A percentile compares a stretch with the other conserved stretches of the same genome.
Conservation (phyloP, 2,113 vertebrate genomes). For the Eurystomus gularis region DNA sequence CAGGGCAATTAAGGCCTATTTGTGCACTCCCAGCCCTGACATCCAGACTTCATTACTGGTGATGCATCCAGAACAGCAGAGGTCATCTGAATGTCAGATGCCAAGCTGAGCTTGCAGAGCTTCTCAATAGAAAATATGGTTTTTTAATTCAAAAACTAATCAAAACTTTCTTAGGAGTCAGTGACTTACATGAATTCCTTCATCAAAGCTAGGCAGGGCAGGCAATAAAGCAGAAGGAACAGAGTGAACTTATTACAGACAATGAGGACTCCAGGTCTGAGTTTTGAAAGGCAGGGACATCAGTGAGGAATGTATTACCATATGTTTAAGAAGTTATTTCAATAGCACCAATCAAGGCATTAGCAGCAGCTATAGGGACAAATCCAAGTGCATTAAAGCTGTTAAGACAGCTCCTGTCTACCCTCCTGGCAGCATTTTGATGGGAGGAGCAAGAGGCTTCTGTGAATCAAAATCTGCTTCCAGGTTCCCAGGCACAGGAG, state of each 20-base stretch:
- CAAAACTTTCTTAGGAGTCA: neutral
- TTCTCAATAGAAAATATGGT: neutral
- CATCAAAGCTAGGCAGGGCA: slow-evolving; percentile 6
- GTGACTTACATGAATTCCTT: neutral
- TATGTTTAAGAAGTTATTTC: slow-evolving; percentile 41
- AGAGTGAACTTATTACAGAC: slow-evolving; percentile 35
- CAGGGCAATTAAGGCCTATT: neutral
- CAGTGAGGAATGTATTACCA: slow-evolving; percentile 40
- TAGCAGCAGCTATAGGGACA: slow-evolving; percentile 37
- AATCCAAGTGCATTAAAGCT: slow-evolving; percentile 36
- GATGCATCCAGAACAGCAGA: neutral
- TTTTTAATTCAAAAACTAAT: slow-evolving; percentile 20
- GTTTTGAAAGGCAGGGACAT: slow-evolving; percentile 26
- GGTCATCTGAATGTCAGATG: neutral
- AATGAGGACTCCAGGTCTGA: slow-evolving; percentile 41
- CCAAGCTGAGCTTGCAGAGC: neutral
- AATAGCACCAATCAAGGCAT: slow-evolving; percentile 45
- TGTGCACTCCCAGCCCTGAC: neutral
- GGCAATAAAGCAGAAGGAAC: slow-evolving; percentile 35
- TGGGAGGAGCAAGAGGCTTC: slow-evolving; percentile 4
- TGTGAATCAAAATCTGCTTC: slow-evolving; percentile 29
- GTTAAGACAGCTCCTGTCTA: slow-evolving; percentile 25
- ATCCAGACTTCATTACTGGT: neutral
- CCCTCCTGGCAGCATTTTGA: neutral
- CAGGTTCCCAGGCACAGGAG: slow-evolving; percentile 11